Percentiles rank a stretch among this genome's conserved stretches.
Conservation (phyloP, 2,888 invertebrate species). For the Podabrus alpinus region DNA sequence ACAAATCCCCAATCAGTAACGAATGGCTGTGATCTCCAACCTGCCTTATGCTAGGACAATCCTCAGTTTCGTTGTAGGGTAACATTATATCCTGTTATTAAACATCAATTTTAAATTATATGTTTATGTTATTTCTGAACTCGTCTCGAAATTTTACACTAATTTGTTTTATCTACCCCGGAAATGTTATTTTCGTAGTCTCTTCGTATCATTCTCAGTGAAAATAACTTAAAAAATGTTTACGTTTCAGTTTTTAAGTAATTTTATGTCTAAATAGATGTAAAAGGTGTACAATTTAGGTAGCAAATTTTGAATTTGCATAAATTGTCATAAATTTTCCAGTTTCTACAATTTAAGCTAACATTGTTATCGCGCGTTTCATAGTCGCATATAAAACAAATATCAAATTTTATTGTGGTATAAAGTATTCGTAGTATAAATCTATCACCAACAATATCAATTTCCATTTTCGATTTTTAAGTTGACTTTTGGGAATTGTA, state of each 20-base stretch:
- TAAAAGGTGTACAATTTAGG: background rate
- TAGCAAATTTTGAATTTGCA: constrained; percentile 4
- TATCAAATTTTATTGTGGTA: constrained; percentile 20
- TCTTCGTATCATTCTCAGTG: background rate
- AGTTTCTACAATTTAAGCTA: constrained; percentile 10
- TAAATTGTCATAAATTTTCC: constrained; percentile 17
- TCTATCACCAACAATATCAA: constrained; percentile 8
- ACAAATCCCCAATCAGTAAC: constrained; percentile 47
- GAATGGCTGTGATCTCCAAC: constrained; percentile 42
- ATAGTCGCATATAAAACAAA: constrained; percentile 14
- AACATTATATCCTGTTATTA: constrained; percentile 18
- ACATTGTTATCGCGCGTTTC: constrained; percentile 14
- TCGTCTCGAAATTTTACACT: background rate
- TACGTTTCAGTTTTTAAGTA: background rate
- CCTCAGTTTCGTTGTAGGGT: constrained; percentile 10
- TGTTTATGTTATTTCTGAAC: background rate
- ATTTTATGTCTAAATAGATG: background rate
- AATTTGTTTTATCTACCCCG: background rate
- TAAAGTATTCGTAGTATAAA: constrained; percentile 1
- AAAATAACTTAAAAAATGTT: background rate
- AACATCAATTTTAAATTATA: constrained; percentile 11
- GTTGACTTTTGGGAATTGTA: background rate
- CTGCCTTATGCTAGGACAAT: constrained; percentile 30
- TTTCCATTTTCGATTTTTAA: constrained; percentile 11
- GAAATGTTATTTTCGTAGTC: background rate